Percentiles rank a stretch among this genome's conserved stretches.
These are phyloP conservation scores for Arenicola marina DNA, from an alignment of 2,888 invertebrate genomes.

Conservation along the genomic window DNA sequence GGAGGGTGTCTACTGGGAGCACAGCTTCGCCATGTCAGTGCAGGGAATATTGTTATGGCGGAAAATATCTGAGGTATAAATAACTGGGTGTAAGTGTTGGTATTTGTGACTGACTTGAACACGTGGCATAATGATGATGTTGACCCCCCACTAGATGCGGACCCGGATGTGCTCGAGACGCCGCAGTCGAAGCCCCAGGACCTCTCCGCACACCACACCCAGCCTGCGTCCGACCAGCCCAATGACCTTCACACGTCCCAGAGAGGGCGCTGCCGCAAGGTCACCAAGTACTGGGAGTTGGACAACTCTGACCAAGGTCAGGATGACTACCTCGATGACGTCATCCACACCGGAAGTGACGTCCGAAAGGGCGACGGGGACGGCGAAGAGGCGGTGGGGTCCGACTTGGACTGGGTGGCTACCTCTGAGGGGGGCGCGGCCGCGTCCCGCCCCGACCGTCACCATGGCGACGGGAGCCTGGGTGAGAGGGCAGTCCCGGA, in stretches of 20 bases:
- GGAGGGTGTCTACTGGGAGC: too few species aligned
- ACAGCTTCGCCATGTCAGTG: too few species aligned
- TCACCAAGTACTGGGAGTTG: conserved; percentile 26
- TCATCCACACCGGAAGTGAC: background rate
- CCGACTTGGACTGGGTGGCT: conserved; percentile 2
- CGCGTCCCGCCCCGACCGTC: background rate
- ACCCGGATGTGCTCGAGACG: too few species aligned
- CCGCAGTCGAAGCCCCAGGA: too few species aligned
- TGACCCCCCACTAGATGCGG: too few species aligned
- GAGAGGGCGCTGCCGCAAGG: conserved; percentile 17
- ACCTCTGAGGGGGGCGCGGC: background rate
- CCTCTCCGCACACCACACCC: too few species aligned
- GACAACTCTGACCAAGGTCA: conserved; percentile 3
- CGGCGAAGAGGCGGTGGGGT: background rate
- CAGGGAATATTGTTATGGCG: too few species aligned
- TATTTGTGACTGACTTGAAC: too few species aligned
- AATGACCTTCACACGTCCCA: conserved; percentile 13
- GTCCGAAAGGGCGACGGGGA: background rate
- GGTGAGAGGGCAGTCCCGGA: background rate
- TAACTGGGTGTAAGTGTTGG: too few species aligned
- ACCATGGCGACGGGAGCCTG: background rate
- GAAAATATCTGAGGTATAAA: too few species aligned
- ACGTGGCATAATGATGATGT: too few species aligned
- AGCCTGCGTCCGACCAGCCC: too few species aligned
- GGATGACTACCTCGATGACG: background rate